Evolutionary conservation across 2,888 invertebrate genomes (phyloP), one percentile per base, ranked within the genome.

Genomic region (Octodonta nipae): DNA sequence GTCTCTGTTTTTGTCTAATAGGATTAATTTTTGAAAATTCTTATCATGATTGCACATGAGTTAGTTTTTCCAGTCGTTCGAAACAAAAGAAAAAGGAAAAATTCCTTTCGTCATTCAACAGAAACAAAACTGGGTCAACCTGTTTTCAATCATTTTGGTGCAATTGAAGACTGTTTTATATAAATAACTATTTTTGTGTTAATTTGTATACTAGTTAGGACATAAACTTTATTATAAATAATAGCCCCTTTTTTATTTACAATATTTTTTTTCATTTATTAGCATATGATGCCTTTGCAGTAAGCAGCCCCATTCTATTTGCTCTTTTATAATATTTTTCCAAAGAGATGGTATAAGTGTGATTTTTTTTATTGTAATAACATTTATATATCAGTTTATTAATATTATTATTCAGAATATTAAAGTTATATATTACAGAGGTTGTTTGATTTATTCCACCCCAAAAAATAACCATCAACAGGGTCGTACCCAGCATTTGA

Each of bases 281-380:
- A 41, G 45, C 46, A 46, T 48, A 40, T 37, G 38, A 47, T 46
- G 45, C 45, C 45, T 42, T 38, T 40, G 38, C 37, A 34, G 36
- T 26, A 35, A 36, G 32, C 22, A 22, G 22, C n/a, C 37, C 43
- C 34, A 36, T 41, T 46, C 38, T 41, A 38, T 37, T 40, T 26
- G 37, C 40, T 48, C 44, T 47, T 47, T 29, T 45, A 43, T 39
- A 46, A 43, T 43, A 52, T 46, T 50, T 59, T 58, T 54, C 61
- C 61, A 61, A 61, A 61, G 61, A 60, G 52, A 55, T 55, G 57
- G 58, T 59, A 57, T 56, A 52, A 54, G 58, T 59, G 59, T 57
- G 57, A 57, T 60, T 59, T 57, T 20, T 56, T 58, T 57, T 52
- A 50, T 52, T 52, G 52, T 52, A 52, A 45, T 52, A 52, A 52